Percentiles rank a stretch among this genome's conserved stretches.
Conservation (phyloP, 2,797 vertebrate species). For the Garrulus glandarius region DNA sequence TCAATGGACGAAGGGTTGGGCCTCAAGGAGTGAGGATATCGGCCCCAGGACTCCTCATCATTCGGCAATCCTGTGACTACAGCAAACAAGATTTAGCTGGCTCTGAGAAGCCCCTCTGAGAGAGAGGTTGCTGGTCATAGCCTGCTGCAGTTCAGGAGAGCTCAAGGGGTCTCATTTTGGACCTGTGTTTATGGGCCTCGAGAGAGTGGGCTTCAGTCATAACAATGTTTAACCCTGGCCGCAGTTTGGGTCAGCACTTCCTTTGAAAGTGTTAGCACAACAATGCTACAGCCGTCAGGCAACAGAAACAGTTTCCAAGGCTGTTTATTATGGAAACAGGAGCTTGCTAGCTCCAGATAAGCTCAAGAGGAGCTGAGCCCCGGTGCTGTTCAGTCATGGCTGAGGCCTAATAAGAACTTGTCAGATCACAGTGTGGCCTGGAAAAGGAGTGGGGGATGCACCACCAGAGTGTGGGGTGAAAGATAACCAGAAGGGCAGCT, state of each 20-base stretch:
- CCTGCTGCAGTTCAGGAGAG: background rate
- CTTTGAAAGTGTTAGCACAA: background rate
- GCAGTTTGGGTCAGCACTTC: background rate
- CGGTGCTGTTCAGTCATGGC: rapidly evolving
- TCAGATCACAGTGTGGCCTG: rapidly evolving
- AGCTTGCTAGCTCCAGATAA: background rate
- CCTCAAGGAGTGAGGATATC: background rate
- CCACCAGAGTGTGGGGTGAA: background rate
- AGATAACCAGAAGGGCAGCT: background rate
- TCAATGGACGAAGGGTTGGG: rapidly evolving
- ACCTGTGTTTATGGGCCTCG: rapidly evolving
- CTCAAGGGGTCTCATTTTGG: background rate
- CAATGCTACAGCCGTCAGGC: rapidly evolving
- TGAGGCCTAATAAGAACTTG: background rate
- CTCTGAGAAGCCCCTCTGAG: background rate
- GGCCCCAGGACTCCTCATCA: rapidly evolving
- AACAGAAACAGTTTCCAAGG: background rate
- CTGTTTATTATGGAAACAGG: background rate
- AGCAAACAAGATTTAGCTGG: background rate
- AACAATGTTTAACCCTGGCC: background rate
- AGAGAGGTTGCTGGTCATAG: background rate
- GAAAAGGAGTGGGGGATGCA: too few species aligned
- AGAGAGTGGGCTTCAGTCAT: background rate
- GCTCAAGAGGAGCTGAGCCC: background rate
- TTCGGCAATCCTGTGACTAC: background rate